Conservation (phyloP, 1,140 invertebrate genomes). For the Camponotus vicinus region DNA sequence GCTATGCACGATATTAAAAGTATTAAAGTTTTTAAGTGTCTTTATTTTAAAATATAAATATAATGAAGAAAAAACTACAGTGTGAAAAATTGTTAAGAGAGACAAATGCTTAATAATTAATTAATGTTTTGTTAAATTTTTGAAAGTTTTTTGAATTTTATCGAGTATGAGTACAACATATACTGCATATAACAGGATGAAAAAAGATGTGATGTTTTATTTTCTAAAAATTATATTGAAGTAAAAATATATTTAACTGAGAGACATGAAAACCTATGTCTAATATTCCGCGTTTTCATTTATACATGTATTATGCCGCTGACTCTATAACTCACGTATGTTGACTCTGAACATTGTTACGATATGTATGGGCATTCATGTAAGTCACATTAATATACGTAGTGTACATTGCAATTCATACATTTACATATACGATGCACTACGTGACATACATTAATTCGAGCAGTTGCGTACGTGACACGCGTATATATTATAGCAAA, state of each 20-base stretch:
- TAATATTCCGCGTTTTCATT: constrained; percentile 1
- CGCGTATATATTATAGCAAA: constrained; percentile 18
- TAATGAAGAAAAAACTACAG: background rate
- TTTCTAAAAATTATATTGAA: background rate
- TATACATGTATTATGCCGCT: background rate
- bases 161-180: background rate
- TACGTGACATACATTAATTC: constrained; percentile 49
- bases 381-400: constrained; percentile 37
- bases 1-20: background rate
- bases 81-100: background rate
- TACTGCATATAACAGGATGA: too few relatives aligned
- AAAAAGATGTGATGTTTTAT: too few relatives aligned
- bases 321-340: constrained; percentile 49
- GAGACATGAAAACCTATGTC: constrained; percentile 15
- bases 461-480: constrained; percentile 31
- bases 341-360: constrained; percentile 55
- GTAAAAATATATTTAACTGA: background rate
- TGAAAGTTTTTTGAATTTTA: background rate
- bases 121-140: background rate
- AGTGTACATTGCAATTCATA: constrained; percentile 40
- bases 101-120: background rate
- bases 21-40: background rate
- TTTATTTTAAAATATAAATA: background rate
- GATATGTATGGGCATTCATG: constrained; percentile 33
- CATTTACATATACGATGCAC: constrained; percentile 35